These are phyloP conservation scores for Leucophenga varia DNA, from an alignment of 1,140 invertebrate species.

Conservation along the genomic window DNA sequence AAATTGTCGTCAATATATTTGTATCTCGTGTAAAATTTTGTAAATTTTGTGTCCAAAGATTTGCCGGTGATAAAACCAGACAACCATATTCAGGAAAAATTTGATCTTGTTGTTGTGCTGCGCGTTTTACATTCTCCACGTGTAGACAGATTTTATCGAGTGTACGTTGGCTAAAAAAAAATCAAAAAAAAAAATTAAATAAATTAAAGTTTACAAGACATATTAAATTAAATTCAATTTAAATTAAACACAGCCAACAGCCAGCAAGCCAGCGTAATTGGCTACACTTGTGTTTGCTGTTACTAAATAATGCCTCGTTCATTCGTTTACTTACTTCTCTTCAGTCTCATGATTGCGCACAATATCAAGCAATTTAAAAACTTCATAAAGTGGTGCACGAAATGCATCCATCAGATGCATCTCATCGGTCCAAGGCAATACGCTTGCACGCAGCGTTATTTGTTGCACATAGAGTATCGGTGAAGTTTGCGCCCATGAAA, in stretches of 20 bases:
- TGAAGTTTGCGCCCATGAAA: conserved; percentile 61
- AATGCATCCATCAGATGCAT: conserved; percentile 85
- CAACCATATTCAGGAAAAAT: conserved; percentile 89
- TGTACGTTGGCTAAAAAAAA: conserved; percentile 63
- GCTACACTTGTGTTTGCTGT: no score
- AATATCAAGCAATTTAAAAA: conserved; percentile 82
- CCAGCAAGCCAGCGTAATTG: no score
- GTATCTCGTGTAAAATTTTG: conserved; percentile 74
- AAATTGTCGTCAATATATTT: conserved; percentile 77
- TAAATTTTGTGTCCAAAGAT: conserved; percentile 86
- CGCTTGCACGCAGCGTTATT: conserved; percentile 68
- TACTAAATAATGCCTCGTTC: neutral
- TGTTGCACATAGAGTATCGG: conserved; percentile 80
- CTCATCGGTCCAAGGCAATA: conserved; percentile 82
- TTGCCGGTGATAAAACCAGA: conserved; percentile 88
- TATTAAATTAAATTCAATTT: conserved; percentile 7
- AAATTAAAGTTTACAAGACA: no score
- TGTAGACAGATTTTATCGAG: conserved; percentile 83
- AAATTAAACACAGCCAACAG: no score
- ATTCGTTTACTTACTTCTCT: conserved; percentile 65
- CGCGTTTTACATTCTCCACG: conserved; percentile 75
- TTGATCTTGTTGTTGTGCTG: conserved; percentile 58
- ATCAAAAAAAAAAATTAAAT: conserved; percentile 25
- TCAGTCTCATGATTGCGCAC: conserved; percentile 81
- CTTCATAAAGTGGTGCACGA: conserved; percentile 80